Base-by-base conservation (phyloP, 2,113 vertebrate species). In the Mola mola region DNA sequence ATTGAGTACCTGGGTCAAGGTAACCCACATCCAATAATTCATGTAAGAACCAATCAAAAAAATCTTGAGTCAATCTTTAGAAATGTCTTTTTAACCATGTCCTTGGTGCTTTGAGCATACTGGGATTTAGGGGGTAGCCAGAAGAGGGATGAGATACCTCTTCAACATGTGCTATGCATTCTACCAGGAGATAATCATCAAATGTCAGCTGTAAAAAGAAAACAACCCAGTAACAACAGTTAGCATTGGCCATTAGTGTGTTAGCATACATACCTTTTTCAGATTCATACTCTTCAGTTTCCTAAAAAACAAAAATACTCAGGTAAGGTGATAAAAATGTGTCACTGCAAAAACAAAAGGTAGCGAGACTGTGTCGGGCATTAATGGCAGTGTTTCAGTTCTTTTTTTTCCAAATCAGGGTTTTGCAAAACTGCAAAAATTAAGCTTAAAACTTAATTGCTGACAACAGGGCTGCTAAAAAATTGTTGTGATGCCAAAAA, bases 251-350 rank as follows among this genome's bases (percentile, higher is more conserved):
- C 46, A 57, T 53, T 38, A 41, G 24, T 60, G 8, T 38, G 36
- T 20, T 28, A 37, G 55, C 26, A 89, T 89, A 94, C 96, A 93
- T 97, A 98, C 96, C 96, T 94, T 95, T 97, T 87, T 97, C 95
- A 85, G 92, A 94, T 84, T 96, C 96, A 83, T 94, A 93, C 76
- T 96, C 96, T 80, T 97, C 95, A 34, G 88, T 90, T 43, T 96
- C 95, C 96, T 98, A 88, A 72, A 92, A 86, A 85, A 79, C n/a
- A 9, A 76, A 55, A 65, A 71, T 4, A 43, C 5, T n/a, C 6
- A 47, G 3, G 15, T 47, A 12, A 73, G 19, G 1, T 12, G n/a
- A 38, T 21, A 11, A 25, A 66, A 37, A 33, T 25, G 22, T 24
- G 33, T 26, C 12, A 49, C 26, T 12, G 4, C 9, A 29, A 51